These are phyloP conservation scores for Lysandra bellargus DNA, from an alignment of 2,888 invertebrate species.

Conservation along the genomic window DNA sequence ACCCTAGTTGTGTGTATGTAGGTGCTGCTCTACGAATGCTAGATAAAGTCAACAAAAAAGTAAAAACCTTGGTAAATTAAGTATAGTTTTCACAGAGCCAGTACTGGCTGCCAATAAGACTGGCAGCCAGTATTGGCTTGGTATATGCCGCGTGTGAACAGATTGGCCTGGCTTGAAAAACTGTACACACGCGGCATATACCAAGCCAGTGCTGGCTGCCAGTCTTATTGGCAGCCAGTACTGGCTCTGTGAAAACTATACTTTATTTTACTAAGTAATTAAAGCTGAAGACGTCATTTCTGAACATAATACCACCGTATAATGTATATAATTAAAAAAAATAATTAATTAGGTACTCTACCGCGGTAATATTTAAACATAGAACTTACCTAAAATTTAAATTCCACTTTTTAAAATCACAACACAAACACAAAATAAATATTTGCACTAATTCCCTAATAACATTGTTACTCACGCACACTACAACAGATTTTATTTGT, in stretches of 20 bases:
- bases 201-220: too few relatives aligned
- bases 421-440: constrained; percentile 45
- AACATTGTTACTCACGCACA: constrained; percentile 48
- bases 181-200: too few relatives aligned
- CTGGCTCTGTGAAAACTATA: too few relatives aligned
- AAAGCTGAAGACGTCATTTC: neutral
- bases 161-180: too few relatives aligned
- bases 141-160: too few relatives aligned
- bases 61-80: neutral
- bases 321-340: neutral
- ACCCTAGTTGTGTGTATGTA: constrained; percentile 34
- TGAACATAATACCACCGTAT: neutral
- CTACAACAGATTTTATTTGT: constrained; percentile 42
- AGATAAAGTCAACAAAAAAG: neutral
- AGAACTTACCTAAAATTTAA: constrained; percentile 27
- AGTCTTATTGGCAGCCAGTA: too few relatives aligned
- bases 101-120: too few relatives aligned
- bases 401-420: constrained; percentile 36
- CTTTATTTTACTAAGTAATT: neutral
- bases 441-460: constrained; percentile 44
- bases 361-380: neutral
- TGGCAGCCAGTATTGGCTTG: too few relatives aligned
- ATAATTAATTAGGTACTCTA: neutral
- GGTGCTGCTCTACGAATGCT: neutral
- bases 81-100: too few relatives aligned